These are phyloP conservation scores for Actinopyga echinites DNA, from an alignment of 53 echinoderm and acorn worm genomes.

Conservation along the genomic window DNA sequence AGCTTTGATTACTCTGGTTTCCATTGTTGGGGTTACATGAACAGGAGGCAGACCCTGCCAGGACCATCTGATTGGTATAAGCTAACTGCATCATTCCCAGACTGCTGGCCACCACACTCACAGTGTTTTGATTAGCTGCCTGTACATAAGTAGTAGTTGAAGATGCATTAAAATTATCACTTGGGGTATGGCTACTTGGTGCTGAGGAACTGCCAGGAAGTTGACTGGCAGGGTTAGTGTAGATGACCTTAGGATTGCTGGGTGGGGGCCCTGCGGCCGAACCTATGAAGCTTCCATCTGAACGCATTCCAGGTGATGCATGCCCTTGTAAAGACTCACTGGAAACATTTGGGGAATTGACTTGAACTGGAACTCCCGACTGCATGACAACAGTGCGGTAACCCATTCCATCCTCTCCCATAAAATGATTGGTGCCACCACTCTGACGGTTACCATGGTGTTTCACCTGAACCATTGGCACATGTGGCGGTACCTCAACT, in stretches of 20 bases:
- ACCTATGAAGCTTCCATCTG: slow-evolving; percentile 4
- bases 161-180: neutral
- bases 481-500: slow-evolving; percentile 4
- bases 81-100: slow-evolving; percentile 32
- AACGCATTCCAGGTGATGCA: neutral
- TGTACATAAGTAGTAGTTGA: slow-evolving; percentile 54
- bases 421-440: slow-evolving; percentile 8
- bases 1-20: slow-evolving; percentile 18
- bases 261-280: neutral
- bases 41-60: neutral
- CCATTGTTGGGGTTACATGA: slow-evolving; percentile 9
- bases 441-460: slow-evolving; percentile 17
- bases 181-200: slow-evolving; percentile 19
- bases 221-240: neutral
- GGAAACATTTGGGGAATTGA: neutral
- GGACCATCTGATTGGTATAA: neutral
- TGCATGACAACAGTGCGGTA: neutral
- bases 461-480: slow-evolving; percentile 7
- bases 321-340: slow-evolving; percentile 21
- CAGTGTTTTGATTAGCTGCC: slow-evolving; percentile 52
- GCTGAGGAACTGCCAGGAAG: neutral
- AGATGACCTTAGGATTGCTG: neutral
- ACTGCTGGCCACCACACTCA: slow-evolving; percentile 35
- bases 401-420: slow-evolving; percentile 17
- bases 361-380: slow-evolving; percentile 8